Conservation (phyloP, 2,113 vertebrate species). For the Rhinopithecus roxellana region DNA sequence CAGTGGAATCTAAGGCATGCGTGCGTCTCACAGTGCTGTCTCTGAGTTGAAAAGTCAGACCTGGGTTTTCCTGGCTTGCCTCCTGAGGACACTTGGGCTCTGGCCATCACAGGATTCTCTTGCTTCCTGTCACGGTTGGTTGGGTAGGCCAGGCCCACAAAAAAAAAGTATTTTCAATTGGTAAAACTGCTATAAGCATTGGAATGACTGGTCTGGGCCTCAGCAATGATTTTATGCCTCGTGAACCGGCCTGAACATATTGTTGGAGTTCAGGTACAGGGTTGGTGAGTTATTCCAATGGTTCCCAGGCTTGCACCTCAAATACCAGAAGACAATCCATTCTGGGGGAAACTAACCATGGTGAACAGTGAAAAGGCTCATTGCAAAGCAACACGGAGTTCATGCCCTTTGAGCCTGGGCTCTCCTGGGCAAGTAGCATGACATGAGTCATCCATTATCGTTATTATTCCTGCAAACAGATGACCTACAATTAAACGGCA, state of each 20-base stretch:
- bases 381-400: fast-evolving
- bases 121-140: background rate
- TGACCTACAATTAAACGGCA: fast-evolving
- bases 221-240: fast-evolving
- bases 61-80: fast-evolving
- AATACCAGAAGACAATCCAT: background rate
- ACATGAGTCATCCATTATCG: too few species aligned
- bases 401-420: fast-evolving
- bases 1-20: too few species aligned
- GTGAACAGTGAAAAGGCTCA: fast-evolving
- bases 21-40: too few species aligned
- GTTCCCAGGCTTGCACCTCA: too few species aligned
- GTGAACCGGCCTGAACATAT: fast-evolving
- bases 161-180: fast-evolving
- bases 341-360: background rate
- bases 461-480: fast-evolving
- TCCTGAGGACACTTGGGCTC: background rate
- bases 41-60: too few species aligned
- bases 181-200: background rate
- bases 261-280: fast-evolving
- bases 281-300: background rate
- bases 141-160: background rate
- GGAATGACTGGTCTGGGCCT: fast-evolving
- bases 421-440: background rate
- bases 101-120: fast-evolving